Base-by-base conservation (phyloP, 1,140 invertebrate species). In the Sycophila sp. region DNA sequence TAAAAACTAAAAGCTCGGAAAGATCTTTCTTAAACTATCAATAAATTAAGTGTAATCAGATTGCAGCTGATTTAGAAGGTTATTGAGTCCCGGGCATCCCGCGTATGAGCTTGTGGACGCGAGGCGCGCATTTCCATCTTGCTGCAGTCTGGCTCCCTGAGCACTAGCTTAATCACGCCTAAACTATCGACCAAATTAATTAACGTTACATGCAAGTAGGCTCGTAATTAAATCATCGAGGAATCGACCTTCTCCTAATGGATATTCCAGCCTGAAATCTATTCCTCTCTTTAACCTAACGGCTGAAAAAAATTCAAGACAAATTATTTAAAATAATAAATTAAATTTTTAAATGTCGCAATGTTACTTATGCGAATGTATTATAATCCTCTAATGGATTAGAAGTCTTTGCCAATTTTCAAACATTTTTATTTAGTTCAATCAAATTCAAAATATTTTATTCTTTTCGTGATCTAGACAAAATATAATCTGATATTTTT, bases 171-270 rank as follows among this genome's bases (percentile, higher is more conserved):
- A 80, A 80, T 81, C 78, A 77, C 73, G 65, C 62, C 74, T 68
- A 71, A 78, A 78, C 74, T 77, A 80, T 78, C 77, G 74, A 47
- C 70, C 72, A 77, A 81, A 81, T 80, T 80, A 82, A 82, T 82
- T 81, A 80, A 80, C 74, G 74, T 67, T 71, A 76, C 73, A 77
- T 64, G 67, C 69, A 58, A 69, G 71, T 72, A 65, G 68, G 72
- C 70, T 59, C 60, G 77, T 80, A 79, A 83, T 83, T 81, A 80
- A 81, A 81, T 80, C 73, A 75, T 76, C 72, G 73, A 76, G 63
- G 73, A 81, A 81, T 80, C 78, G 69, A 71, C 72, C 73, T 34
- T 71, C 72, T 75, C 73, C 73, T 79, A 77, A 81, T 81, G 76
- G 81, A 80, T 83, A 81, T 81, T 81, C 78, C 65, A 45, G 36